Evolutionary conservation across 2,797 vertebrate genomes (phyloP), one percentile per base, ranked within the genome.

Genomic region (Poecilia gillii): DNA sequence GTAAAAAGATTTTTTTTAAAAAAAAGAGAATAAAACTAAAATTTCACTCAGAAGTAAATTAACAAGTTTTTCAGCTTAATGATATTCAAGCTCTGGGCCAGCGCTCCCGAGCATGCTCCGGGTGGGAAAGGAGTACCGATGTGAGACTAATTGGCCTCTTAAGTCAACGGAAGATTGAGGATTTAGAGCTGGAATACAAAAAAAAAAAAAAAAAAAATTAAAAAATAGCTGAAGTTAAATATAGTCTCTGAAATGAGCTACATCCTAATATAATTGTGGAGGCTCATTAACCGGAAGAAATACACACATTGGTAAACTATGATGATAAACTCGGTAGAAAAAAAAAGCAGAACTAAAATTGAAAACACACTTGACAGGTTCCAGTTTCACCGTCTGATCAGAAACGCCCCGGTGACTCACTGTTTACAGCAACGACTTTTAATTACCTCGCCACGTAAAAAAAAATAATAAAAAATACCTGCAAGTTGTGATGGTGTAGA

Each of bases 131-230:
- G 53, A 81, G 81, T 74, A 79, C 82, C 86, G 87, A 90, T 90
- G 89, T 87, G 83, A 90, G 82, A 89, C 89, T 93, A 94, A 93
- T 90, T 91, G 89, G 90, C 75, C 85, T 92, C 83, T 84, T 78
- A 89, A 92, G 85, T 89, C 81, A 89, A 87, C 71, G 43, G 81
- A 85, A 76, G 77, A 89, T 89, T 75, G 68, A 85, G 79, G 39
- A 31, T 83, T 82, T 79, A 73, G 72, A 84, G 81, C 59, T 49
- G 43, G 20, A 85, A 83, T 47, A 79, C 33, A 62, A 33, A 66
- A 47, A 62, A 62, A 36, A 53, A 28, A 12, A 46, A 73, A 72
- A 46, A 73, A 90, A 78, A n/a, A 18, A 18, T n/a, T n/a, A 47
- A 47, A 49, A 4, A 16, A 72, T 47, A 83, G 41, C 14, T 45